These are phyloP conservation scores for Coryphaenoides rupestris DNA, from an alignment of 2,113 vertebrate genomes.

Conservation along the genomic window DNA sequence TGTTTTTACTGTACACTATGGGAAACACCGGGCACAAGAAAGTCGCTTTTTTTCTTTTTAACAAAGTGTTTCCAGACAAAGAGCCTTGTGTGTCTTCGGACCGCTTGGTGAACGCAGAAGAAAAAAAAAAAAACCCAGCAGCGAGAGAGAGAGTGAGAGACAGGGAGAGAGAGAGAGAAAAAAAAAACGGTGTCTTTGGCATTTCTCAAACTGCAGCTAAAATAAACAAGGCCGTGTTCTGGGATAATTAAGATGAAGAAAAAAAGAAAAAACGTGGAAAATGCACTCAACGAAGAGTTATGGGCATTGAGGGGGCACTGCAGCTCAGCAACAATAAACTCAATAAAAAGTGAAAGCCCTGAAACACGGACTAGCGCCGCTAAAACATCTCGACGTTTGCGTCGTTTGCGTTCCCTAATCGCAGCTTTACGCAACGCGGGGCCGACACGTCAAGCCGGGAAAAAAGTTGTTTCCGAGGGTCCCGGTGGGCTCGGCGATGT, in stretches of 20 bases:
- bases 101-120: slow-evolving; percentile 4
- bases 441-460: neutral
- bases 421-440: too few species aligned
- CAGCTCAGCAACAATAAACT: slow-evolving; percentile 28
- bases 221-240: slow-evolving; percentile 46
- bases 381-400: too few species aligned
- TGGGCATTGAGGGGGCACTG: neutral
- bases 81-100: slow-evolving; percentile 35
- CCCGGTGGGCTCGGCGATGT: too few species aligned
- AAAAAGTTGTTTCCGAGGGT: neutral
- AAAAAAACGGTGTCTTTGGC: slow-evolving; percentile 29
- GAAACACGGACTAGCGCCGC: slow-evolving; percentile 31
- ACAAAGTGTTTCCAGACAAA: slow-evolving; percentile 43
- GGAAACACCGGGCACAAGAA: neutral
- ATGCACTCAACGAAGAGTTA: neutral
- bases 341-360: slow-evolving; percentile 27
- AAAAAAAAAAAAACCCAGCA: neutral
- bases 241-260: slow-evolving; percentile 22
- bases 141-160: neutral
- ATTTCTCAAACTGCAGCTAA: slow-evolving; percentile 37
- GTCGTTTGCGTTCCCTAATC: too few species aligned
- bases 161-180: neutral
- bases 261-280: neutral
- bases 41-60: too few species aligned
- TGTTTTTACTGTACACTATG: neutral